Percentiles rank a stretch among this genome's conserved stretches.
Evolutionary conservation across 2,888 invertebrate genomes (phyloP).

Genomic region (Acanthopleura granulata): DNA sequence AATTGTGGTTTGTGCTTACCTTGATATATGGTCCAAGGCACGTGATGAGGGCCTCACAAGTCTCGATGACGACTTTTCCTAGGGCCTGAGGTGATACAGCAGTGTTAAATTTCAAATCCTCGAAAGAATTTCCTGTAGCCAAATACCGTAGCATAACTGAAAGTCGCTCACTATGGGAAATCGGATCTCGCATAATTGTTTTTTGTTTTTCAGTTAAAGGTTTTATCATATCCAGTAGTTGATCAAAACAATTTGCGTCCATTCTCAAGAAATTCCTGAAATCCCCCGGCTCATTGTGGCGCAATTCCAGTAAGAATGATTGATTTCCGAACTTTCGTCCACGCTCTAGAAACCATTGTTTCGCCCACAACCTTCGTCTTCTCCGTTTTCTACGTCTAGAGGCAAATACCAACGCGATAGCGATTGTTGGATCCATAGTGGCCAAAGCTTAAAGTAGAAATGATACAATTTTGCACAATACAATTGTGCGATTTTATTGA

Average conservation of each 20-base stretch:
- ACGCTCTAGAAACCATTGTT: slow-evolving; percentile 2
- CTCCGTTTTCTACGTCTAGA: neutral
- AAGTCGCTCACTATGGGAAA: slow-evolving; percentile 26
- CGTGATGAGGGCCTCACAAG: slow-evolving; percentile 24
- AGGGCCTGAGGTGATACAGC: slow-evolving; percentile 24
- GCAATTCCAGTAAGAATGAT: slow-evolving; percentile 25
- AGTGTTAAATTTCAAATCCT: slow-evolving; percentile 26
- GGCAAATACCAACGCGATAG: slow-evolving; percentile 7
- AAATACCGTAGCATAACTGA: slow-evolving; percentile 28
- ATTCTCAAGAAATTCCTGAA: slow-evolving; percentile 27
- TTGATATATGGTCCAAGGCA: slow-evolving; percentile 18
- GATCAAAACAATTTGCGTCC: slow-evolving; percentile 22
- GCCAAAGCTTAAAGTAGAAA: too few species aligned
- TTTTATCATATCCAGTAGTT: slow-evolving; percentile 22
- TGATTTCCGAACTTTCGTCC: slow-evolving; percentile 22
- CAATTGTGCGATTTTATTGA: too few species aligned
- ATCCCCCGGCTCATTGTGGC: slow-evolving; percentile 22
- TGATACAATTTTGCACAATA: too few species aligned
- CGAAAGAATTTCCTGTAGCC: slow-evolving; percentile 23
- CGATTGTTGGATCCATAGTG: slow-evolving; percentile 1
- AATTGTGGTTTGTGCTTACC: slow-evolving; percentile 12
- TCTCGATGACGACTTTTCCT: slow-evolving; percentile 24
- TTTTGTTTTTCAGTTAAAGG: slow-evolving; percentile 24
- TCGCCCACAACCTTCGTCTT: slow-evolving; percentile 13
- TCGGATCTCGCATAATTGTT: slow-evolving; percentile 23